phyloP scores from a whole-genome alignment of 2,113 vertebrate species.

The Phaetusa simplex region DNA sequence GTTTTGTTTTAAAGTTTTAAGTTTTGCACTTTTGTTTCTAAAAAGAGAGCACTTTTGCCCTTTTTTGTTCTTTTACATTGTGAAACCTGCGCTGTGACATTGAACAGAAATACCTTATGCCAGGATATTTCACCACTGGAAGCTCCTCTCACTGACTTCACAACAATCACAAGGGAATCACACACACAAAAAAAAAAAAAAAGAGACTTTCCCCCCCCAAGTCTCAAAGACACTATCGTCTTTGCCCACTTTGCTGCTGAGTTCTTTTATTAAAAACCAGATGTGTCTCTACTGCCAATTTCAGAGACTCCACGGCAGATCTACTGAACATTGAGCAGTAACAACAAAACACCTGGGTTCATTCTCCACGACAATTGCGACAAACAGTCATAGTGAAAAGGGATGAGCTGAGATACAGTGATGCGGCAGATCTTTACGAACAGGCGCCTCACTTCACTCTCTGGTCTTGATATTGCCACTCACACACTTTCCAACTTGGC shows the following conservation, averaged over 20 bases:
- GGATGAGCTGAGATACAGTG: neutral
- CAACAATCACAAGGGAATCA: slow-evolving; percentile 35
- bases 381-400: neutral
- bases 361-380: neutral
- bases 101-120: slow-evolving; percentile 24
- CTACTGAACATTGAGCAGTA: neutral
- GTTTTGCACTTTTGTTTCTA: slow-evolving; percentile 32
- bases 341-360: neutral
- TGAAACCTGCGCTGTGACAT: slow-evolving; percentile 61
- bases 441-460: neutral
- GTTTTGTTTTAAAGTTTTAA: neutral
- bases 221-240: neutral
- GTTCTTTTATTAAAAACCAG: slow-evolving; percentile 52
- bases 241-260: slow-evolving; percentile 71
- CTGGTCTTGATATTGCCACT: neutral
- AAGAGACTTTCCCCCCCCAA: neutral
- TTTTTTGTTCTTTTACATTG: slow-evolving; percentile 4
- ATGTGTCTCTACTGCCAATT: neutral
- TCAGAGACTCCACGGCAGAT: neutral
- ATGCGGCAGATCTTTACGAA: neutral
- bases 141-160: slow-evolving; percentile 40
- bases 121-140: slow-evolving; percentile 30
- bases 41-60: neutral
- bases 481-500: neutral
- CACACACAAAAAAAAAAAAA: neutral